Conservation (phyloP, 1,140 invertebrate species). For the Saccostrea echinata region DNA sequence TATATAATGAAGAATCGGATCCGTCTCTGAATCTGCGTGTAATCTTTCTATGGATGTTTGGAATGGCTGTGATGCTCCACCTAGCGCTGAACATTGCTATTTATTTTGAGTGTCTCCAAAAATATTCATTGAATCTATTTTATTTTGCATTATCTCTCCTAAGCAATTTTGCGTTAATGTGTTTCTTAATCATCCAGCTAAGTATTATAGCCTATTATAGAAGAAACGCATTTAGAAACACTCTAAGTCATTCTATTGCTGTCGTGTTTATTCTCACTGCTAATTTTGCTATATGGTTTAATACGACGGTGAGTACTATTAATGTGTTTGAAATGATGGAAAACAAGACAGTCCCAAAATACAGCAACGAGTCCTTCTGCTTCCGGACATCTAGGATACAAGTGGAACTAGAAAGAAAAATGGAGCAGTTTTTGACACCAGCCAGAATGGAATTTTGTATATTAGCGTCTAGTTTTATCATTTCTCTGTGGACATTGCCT, state of each 20-base stretch:
- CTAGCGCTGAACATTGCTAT: not conserved
- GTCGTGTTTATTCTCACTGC: not conserved
- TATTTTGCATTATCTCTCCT: not conserved
- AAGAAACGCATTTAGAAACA: not conserved
- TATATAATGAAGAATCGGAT: not conserved
- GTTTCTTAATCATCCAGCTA: not conserved
- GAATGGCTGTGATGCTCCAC: not conserved
- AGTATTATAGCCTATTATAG: not conserved
- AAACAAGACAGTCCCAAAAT: not conserved
- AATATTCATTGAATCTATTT: not conserved
- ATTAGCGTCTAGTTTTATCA: not conserved
- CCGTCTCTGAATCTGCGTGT: not conserved
- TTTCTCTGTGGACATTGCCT: not conserved
- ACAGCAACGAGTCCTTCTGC: conserved; percentile 4
- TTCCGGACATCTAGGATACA: not conserved
- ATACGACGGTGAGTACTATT: not conserved
- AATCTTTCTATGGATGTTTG: not conserved
- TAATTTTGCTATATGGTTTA: not conserved
- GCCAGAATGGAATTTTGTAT: not conserved
- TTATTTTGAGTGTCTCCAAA: not conserved
- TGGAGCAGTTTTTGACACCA: not conserved
- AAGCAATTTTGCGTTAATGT: not conserved
- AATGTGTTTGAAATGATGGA: conserved; percentile 11
- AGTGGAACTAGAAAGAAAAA: not conserved
- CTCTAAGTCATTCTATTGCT: not conserved